Base-by-base conservation (phyloP, 1,140 invertebrate genomes). In the Anagrus nilaparvatae region DNA sequence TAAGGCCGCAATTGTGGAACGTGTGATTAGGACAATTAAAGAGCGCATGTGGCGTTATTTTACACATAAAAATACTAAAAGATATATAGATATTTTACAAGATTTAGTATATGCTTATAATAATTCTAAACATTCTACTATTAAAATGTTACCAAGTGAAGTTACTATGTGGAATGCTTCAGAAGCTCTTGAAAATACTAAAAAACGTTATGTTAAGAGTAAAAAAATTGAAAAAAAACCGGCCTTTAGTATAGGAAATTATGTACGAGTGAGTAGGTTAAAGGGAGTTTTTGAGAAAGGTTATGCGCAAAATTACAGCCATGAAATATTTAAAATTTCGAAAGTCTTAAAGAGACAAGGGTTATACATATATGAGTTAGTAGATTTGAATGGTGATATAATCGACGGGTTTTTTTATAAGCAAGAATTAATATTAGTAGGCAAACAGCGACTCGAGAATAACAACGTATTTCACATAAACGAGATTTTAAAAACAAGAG, bases 1-100 rank as follows among this genome's bases (percentile, higher is more conserved):
- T 10, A 54, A 54, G 32, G 43, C 52, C 5, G 47, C 45, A 5
- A 17, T 51, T 5, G 52, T 51, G 6, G 49, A 54, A 36, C 12
- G 49, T 17, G 45, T 51, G 5, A 54, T 51, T 41, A 29, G 46
- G 20, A 54, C 47, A 3, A 19, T 54, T 4, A 49, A 49, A 30
- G 46, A 51, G 20, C 34, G 46, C 24, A 40, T 54, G 39, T 51
- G 43, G 45, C 32, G 52, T 8, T 51, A 51, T 40, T 52, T 51
- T 27, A 51, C 44, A 13, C 21, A 47, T 40, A n/a, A 7, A 0
- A 16, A 36, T 5, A 32, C 47, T 4, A 16, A 45, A 24, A 36
- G 39, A 14, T 50, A 50, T 19, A 39, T 53, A 8, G 51, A 53
- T n/a, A 31, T 50, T 31, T 23, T 53, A 4, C 49, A 48, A 28